Evolutionary conservation across 1,140 invertebrate species (phyloP), one percentile per base, ranked within the genome.

Genomic region (Cydia amplana): DNA sequence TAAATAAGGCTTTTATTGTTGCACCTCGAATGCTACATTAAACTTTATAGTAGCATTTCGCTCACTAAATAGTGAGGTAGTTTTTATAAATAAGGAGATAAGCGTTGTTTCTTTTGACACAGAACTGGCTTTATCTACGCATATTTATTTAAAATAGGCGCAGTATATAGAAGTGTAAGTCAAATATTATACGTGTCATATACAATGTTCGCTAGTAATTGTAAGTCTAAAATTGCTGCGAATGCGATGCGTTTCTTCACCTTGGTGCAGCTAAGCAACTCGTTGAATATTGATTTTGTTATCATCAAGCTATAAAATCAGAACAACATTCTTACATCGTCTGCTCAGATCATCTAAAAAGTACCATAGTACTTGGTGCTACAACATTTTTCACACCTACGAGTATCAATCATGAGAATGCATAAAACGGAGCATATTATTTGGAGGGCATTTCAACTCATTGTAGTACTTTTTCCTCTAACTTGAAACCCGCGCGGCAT

Each of bases 381-480:
- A 51, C 63, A 49, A 80, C 78, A 85, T 85, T 82, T 75, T 87
- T 89, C 87, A 88, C 87, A 89, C 87, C 84, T 86, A 81, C 72
- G 0, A 60, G 55, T 60, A 60, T 60, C 78, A 79, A 76, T 80
- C 82, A 82, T 80, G 78, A 77, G 79, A 60, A 70, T 55, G n/a
- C 32, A 55, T 23, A 63, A 74, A 83, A 83, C 77, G 77, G 83
- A 79, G 82, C 75, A 78, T 80, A 79, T 70, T 73, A 73, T 73
- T 73, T 72, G 7, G 46, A 49, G 64, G 74, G 75, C 79, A 79
- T 84, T 82, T 79, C 80, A 78, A 60, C 78, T 85, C 82, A 89
- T 87, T 89, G 89, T 89, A 77, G 67, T 73, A 79, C 82, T 92
- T 92, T 92, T 92, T 91, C 78, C 70, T 12, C 75, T 81, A 82